Conservation (phyloP, 2,888 invertebrate genomes). For the Macaria notata region DNA sequence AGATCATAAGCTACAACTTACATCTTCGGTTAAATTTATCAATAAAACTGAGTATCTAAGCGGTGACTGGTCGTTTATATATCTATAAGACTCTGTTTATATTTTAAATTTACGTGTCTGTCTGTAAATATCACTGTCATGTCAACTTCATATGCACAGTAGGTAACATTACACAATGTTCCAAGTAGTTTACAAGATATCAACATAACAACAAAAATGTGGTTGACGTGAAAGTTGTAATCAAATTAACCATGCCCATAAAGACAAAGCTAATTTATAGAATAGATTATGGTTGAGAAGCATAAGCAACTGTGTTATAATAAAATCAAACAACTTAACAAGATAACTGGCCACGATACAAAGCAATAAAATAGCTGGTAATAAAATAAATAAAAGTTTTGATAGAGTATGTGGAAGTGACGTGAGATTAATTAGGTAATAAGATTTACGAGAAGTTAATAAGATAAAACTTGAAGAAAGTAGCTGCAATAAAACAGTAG, state of each 20-base stretch:
- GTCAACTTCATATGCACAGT: too few species aligned
- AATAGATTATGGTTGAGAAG: slow-evolving; percentile 14
- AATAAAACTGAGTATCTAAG: too few species aligned
- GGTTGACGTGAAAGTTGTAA: slow-evolving; percentile 7
- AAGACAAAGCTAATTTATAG: slow-evolving; percentile 18
- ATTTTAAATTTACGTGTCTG: too few species aligned
- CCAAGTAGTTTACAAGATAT: too few species aligned
- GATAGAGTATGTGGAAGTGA: slow-evolving; percentile 45
- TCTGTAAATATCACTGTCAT: too few species aligned
- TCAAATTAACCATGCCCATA: slow-evolving; percentile 18
- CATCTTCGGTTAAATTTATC: too few species aligned
- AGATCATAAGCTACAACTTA: too few species aligned
- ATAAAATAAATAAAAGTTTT: slow-evolving; percentile 41
- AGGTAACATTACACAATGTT: background rate
- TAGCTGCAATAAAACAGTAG: too few species aligned
- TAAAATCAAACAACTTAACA: slow-evolving; percentile 27
- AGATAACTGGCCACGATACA: slow-evolving; percentile 26
- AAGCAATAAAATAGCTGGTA: slow-evolving; percentile 13
- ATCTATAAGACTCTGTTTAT: too few species aligned
- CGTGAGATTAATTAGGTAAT: slow-evolving; percentile 47
- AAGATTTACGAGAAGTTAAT: slow-evolving; percentile 41
- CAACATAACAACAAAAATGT: too few species aligned
- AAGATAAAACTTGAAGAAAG: too few species aligned
- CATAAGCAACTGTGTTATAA: slow-evolving; percentile 14
- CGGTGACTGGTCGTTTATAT: too few species aligned